A percentile compares a stretch with the other conserved stretches of the same genome.
Conservation (phyloP, 2,797 vertebrate species). For the Phyllotis vaccarum region DNA sequence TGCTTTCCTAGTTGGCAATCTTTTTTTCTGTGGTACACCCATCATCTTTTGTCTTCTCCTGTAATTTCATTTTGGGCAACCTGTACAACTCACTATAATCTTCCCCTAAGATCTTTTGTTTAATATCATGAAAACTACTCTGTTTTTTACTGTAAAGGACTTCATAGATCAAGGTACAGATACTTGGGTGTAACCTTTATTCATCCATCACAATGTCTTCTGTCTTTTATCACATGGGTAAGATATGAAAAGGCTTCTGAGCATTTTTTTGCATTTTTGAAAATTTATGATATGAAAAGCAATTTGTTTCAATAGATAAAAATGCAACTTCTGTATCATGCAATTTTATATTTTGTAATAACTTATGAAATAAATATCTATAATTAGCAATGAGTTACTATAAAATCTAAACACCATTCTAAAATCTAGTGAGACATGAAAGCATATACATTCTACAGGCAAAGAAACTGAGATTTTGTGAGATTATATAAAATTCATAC, state of each 20-base stretch:
- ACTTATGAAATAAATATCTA: conserved; percentile 29
- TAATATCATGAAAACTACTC: not conserved
- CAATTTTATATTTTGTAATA: conserved; percentile 4
- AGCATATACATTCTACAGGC: not conserved
- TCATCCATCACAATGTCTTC: not conserved
- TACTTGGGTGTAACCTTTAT: not conserved
- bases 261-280: not conserved
- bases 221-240: not conserved
- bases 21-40: not conserved
- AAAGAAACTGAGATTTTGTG: not conserved
- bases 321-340: not conserved
- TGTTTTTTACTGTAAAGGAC: not conserved
- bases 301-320: conserved; percentile 23
- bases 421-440: not conserved
- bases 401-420: not conserved
- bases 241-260: not conserved
- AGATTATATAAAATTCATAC: not conserved
- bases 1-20: not conserved
- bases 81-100: not conserved
- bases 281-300: conserved; percentile 12
- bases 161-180: not conserved
- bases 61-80: not conserved
- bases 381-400: conserved; percentile 4
- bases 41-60: not conserved
- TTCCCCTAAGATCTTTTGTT: not conserved